Evolutionary conservation across 2,113 vertebrate species (phyloP).

Genomic region (Bos javanicus): DNA sequence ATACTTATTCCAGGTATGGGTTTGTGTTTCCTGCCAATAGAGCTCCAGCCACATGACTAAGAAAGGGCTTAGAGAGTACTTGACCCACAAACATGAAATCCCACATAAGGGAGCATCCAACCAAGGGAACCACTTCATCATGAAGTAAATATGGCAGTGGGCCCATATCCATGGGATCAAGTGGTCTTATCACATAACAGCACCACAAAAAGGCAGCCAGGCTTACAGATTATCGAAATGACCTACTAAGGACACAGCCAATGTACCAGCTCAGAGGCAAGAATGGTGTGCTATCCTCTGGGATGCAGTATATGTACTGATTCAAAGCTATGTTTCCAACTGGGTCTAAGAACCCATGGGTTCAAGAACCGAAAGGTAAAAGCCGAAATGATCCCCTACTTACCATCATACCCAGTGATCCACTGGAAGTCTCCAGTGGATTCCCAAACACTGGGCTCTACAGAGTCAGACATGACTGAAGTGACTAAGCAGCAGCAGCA

Average conservation of each 20-base stretch:
- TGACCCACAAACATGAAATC: not conserved
- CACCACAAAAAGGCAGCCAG: slow-evolving; percentile 6
- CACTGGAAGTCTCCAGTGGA: not conserved
- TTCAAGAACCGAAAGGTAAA: not conserved
- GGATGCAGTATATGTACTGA: not conserved
- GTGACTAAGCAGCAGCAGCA: not conserved
- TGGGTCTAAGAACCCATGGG: not conserved
- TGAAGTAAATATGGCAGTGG: not conserved
- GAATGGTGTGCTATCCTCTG: not conserved
- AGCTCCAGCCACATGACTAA: not conserved
- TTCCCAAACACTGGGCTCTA: not conserved
- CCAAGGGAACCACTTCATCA: not conserved
- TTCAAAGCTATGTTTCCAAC: not conserved
- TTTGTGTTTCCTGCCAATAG: not conserved
- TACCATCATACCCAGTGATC: not conserved
- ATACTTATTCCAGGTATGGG: not conserved
- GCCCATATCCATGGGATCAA: not conserved
- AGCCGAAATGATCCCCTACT: not conserved
- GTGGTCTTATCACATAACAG: not conserved
- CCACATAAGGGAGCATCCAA: not conserved
- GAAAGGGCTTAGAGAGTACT: not conserved
- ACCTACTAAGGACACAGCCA: not conserved
- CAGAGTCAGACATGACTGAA: not conserved
- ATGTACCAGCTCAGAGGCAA: not conserved
- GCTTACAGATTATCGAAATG: not conserved